Conservation (phyloP, 2,797 vertebrate species). For the Hypotaenidia okinawae region DNA sequence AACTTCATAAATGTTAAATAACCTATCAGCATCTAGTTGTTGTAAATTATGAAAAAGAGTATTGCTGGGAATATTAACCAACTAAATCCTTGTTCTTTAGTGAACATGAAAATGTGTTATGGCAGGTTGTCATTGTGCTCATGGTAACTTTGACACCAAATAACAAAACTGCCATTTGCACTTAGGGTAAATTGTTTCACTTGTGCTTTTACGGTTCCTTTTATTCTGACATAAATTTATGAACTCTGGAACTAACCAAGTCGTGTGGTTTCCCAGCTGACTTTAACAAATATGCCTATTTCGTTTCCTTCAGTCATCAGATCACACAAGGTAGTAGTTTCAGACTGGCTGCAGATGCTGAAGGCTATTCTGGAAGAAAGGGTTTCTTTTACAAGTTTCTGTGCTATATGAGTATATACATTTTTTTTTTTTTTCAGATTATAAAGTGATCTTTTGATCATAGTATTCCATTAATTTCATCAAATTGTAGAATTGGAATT, state of each 20-base stretch:
- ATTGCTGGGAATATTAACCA: constrained; percentile 96
- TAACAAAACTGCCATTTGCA: constrained; percentile 86
- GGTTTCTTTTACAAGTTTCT: background rate
- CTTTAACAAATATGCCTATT: constrained; percentile 77
- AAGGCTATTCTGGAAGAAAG: constrained; percentile 11
- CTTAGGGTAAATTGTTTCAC: constrained; percentile 83
- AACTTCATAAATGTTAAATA: constrained; percentile 99
- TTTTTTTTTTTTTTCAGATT: constrained; percentile 17
- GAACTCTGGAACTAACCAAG: constrained; percentile 78
- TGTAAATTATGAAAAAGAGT: constrained; percentile 99
- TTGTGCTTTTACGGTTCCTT: constrained; percentile 71
- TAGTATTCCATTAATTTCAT: background rate
- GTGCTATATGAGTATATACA: background rate
- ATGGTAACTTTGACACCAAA: constrained; percentile 83
- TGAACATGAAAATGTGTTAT: constrained; percentile 83
- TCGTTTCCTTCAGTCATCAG: constrained; percentile 70
- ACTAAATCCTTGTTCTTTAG: constrained; percentile 84
- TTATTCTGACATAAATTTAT: constrained; percentile 80
- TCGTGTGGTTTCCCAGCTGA: constrained; percentile 73
- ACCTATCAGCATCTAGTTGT: constrained; percentile 99
- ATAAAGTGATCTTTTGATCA: background rate
- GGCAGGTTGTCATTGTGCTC: constrained; percentile 83
- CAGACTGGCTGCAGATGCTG: constrained; percentile 69
- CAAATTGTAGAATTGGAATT: background rate
- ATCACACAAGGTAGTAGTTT: constrained; percentile 40